Percentiles rank a stretch among this genome's conserved stretches.
phyloP scores from a whole-genome alignment of 2,888 invertebrate genomes.

The Isoperla grammatica region DNA sequence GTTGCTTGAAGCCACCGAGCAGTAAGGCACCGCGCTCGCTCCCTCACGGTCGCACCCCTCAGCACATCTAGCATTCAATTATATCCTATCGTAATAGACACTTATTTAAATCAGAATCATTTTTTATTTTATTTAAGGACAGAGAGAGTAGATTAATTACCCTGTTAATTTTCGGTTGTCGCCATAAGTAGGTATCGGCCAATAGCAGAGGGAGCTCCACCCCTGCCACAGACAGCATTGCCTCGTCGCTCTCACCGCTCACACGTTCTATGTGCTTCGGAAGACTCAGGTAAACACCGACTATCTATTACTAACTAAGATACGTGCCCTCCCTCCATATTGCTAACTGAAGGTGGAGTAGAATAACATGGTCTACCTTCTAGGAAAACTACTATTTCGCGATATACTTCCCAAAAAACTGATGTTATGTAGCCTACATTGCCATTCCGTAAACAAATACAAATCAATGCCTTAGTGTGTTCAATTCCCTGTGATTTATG shows the following conservation, averaged over 20 bases:
- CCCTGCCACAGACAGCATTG: conserved; percentile 5
- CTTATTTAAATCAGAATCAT: background rate
- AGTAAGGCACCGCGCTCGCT: conserved; percentile 33
- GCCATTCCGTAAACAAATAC: too few species aligned
- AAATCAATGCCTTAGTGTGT: too few species aligned
- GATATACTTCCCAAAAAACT: too few species aligned
- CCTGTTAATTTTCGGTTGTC: background rate
- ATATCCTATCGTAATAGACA: background rate
- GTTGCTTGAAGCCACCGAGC: conserved; percentile 30
- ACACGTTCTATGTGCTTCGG: conserved; percentile 27
- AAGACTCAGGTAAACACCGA: conserved; percentile 27
- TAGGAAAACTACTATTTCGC: too few species aligned
- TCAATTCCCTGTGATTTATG: too few species aligned
- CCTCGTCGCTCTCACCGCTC: conserved; percentile 9
- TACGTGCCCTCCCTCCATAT: background rate
- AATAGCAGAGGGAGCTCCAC: conserved; percentile 10
- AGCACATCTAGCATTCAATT: background rate
- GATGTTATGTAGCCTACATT: too few species aligned
- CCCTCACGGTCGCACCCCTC: conserved; percentile 26
- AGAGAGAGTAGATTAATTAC: too few species aligned
- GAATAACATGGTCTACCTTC: conserved; percentile 13
- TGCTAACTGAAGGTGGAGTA: conserved; percentile 10
- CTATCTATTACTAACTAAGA: background rate
- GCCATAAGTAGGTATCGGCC: conserved; percentile 2
- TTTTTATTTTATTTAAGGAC: conserved; percentile 10